Evolutionary conservation across 1,140 invertebrate species (phyloP), one percentile per base, ranked within the genome.

Genomic region (Panagrolaimus sp.): DNA sequence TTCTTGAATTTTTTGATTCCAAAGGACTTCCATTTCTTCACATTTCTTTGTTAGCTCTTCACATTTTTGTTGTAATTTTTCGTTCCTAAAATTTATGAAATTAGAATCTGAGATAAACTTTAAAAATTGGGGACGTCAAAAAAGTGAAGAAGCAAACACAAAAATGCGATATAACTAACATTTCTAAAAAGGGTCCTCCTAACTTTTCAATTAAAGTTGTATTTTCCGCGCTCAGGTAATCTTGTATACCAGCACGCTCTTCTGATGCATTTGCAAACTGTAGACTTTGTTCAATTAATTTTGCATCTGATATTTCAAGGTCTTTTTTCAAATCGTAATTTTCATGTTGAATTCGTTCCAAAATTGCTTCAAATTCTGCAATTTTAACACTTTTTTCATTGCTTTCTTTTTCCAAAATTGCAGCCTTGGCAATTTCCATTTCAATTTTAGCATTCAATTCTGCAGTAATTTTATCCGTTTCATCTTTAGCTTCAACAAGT

Each of bases 121-220:
- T 16, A 16, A 8, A 57, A 13, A 57, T n/a, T n/a, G 20, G 51
- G 51, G 27, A 57, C n/a, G 20, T 11, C 8, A 57, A 20, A 57
- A 57, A 20, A 38, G 7, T 4, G 31, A 2, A 20, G 27, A 14
- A 57, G 51, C 13, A 57, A 16, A 57, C 11, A 57, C n/a, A 16
- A 20, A 57, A 16, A 57, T 11, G 27, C 20, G 51, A 16, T n/a
- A 57, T 57, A 20, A 57, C 51, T 57, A 57, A 57, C 51, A 57
- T 57, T 57, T 57, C 51, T 57, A 57, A 57, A 57, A 57, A 57
- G 51, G 51, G 51, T 16, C n/a, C 20, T 57, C 51, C 51, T 57
- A 57, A 57, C 51, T 57, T 57, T 57, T 57, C 51, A 9, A 57
- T 20, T 27, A 57, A 16, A n/a, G 13, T 11, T 20, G 51, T 57